Evolutionary conservation across 2,797 vertebrate genomes (phyloP).

Genomic region (Labeo calbasu): DNA sequence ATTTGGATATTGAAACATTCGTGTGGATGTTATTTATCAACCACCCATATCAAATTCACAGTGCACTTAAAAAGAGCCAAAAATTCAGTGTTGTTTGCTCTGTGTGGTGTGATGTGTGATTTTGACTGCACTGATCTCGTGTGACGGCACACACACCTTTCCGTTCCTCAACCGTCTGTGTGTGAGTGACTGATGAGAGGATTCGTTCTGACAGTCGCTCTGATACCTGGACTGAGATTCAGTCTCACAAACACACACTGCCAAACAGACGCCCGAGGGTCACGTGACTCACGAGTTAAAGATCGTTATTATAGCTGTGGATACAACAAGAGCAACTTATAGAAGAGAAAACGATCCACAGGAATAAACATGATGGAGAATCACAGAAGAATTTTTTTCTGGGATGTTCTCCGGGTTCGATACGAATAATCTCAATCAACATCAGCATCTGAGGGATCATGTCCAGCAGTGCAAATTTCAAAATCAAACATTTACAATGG

Average conservation of each 20-base stretch:
- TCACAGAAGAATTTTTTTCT: not conserved
- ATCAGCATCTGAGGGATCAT: not conserved
- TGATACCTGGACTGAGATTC: constrained; percentile 58
- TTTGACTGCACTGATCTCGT: not conserved
- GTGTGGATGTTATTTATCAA: not conserved
- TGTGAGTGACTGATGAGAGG: constrained; percentile 51
- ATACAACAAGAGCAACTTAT: not conserved
- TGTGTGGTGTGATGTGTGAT: not conserved
- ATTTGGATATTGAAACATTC: not conserved
- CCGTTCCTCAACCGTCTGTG: not conserved
- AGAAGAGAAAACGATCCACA: not conserved
- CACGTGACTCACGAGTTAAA: not conserved
- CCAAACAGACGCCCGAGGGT: constrained; percentile 2
- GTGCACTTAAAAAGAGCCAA: not conserved
- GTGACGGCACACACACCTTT: not conserved
- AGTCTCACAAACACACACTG: constrained; percentile 14
- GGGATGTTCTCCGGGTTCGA: not conserved
- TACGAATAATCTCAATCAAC: not conserved
- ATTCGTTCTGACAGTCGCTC: constrained; percentile 58
- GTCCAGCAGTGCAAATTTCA: not conserved
- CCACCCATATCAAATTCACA: not conserved
- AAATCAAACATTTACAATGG: not conserved
- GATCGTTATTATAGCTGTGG: not conserved
- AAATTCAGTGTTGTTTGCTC: not conserved
- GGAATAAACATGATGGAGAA: not conserved